Percentiles rank a stretch among this genome's conserved stretches.
Conservation (phyloP, 1,140 invertebrate species). For the Stegodyphus mimosarum region DNA sequence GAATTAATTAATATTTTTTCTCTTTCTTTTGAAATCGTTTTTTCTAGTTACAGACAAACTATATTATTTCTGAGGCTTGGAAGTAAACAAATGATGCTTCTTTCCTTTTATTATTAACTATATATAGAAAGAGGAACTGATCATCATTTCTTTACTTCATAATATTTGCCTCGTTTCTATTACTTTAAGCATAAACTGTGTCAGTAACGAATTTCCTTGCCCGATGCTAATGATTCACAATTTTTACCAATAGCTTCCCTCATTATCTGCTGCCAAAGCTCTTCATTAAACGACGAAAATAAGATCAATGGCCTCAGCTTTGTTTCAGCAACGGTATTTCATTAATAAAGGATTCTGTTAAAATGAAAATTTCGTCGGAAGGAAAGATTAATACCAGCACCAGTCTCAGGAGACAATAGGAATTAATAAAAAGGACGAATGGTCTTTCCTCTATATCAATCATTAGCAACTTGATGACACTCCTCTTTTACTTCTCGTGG, state of each 20-base stretch:
- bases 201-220: constrained; percentile 37
- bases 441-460: background rate
- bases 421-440: constrained; percentile 30
- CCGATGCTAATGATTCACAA: constrained; percentile 34
- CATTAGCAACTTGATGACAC: background rate
- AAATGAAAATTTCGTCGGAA: constrained; percentile 27
- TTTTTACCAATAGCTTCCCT: constrained; percentile 47
- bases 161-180: constrained; percentile 7
- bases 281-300: constrained; percentile 19
- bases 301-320: constrained; percentile 26
- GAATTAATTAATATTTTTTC: background rate
- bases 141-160: background rate
- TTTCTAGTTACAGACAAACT: background rate
- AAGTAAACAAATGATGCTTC: background rate
- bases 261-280: constrained; percentile 14
- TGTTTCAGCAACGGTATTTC: constrained; percentile 40
- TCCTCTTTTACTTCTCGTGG: background rate
- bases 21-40: background rate
- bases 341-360: constrained; percentile 33
- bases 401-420: background rate
- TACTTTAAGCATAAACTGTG: constrained; percentile 27
- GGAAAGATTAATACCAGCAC: constrained; percentile 28
- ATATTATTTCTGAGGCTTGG: background rate
- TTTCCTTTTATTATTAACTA: constrained; percentile 12
- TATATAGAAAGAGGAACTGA: background rate